These are phyloP conservation scores for Patagioenas fasciata DNA, from an alignment of 2,113 vertebrate species.

Conservation along the genomic window DNA sequence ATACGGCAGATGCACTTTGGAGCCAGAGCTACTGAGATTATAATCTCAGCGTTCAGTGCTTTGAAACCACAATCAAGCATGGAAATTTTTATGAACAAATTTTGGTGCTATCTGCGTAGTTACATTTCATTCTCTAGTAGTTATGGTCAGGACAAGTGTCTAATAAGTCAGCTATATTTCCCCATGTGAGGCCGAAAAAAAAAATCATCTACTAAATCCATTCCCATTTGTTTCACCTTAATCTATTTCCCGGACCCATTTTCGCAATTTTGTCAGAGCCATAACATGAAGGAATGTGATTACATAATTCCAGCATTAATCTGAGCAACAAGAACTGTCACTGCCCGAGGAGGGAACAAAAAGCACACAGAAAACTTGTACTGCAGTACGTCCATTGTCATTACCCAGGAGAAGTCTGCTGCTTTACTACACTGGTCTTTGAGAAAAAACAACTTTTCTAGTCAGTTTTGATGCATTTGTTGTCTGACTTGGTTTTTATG, in stretches of 20 bases:
- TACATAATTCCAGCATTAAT: background rate
- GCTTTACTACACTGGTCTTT: background rate
- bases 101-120: background rate
- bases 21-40: background rate
- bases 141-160: background rate
- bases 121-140: background rate
- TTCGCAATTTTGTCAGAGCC: background rate
- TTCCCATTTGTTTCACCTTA: background rate
- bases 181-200: background rate
- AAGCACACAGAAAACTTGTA: background rate
- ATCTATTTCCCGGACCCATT: background rate
- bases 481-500: conserved; percentile 21
- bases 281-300: background rate
- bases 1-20: rapidly evolving
- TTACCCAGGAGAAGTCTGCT: background rate
- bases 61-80: background rate
- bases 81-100: background rate
- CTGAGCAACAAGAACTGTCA: background rate
- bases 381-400: background rate
- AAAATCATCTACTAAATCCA: background rate
- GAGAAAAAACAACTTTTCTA: background rate
- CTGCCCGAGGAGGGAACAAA: background rate
- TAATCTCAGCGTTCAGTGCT: background rate
- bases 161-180: background rate
- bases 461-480: background rate